Conservation (phyloP, 2,113 vertebrate genomes). For the Heterocephalus glaber region DNA sequence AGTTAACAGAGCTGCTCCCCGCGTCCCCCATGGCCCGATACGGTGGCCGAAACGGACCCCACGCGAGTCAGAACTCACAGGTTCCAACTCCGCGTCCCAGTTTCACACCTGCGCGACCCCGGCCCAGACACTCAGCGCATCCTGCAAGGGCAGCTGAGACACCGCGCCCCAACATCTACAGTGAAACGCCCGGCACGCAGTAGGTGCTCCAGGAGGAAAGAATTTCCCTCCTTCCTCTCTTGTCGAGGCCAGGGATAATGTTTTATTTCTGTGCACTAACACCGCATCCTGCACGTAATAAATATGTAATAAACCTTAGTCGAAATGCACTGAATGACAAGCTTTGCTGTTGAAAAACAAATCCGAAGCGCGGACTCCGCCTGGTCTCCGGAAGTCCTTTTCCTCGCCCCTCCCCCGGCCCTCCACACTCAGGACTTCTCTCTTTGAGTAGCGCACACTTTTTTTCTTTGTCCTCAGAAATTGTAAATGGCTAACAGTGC, state of each 20-base stretch:
- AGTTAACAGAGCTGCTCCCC: background rate
- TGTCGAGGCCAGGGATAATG: background rate
- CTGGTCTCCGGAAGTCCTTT: background rate
- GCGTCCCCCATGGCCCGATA: background rate
- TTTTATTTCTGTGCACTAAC: background rate
- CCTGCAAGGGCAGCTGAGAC: background rate
- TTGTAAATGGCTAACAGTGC: conserved; percentile 68
- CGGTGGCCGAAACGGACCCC: background rate
- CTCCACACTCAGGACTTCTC: background rate
- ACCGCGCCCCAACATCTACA: background rate
- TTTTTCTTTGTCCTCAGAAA: conserved; percentile 48
- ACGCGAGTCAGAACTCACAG: background rate
- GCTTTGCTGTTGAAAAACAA: conserved; percentile 47
- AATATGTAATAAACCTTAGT: background rate
- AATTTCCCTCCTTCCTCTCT: background rate
- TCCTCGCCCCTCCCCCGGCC: background rate
- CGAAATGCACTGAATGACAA: background rate
- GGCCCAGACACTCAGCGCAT: background rate
- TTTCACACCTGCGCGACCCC: background rate
- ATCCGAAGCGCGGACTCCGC: background rate
- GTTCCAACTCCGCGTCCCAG: background rate
- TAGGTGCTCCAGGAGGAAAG: background rate
- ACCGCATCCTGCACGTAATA: background rate
- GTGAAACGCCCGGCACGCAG: background rate
- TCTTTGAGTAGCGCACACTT: conserved; percentile 36